phyloP scores from a whole-genome alignment of 1,140 invertebrate species.

The Mamestra configurata region DNA sequence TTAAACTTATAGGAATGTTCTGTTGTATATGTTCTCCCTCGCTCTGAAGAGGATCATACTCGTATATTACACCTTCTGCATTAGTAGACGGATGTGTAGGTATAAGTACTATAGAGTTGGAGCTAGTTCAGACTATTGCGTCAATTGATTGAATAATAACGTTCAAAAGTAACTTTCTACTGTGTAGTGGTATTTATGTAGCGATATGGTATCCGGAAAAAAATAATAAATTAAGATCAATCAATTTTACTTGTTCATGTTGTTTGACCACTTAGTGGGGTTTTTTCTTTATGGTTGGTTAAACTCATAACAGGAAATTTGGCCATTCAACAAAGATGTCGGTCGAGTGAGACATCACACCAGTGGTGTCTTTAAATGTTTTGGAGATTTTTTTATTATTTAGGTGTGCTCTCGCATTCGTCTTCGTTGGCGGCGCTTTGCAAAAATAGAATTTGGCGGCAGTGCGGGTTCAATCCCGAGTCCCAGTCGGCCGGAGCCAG shows the following conservation, averaged over 20 bases:
- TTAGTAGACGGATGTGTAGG: not conserved
- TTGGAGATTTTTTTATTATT: constrained; percentile 75
- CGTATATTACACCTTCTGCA: constrained; percentile 64
- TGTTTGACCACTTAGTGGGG: no score
- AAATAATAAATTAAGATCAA: no score
- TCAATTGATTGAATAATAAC: not conserved
- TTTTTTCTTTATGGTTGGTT: not conserved
- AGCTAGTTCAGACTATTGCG: constrained; percentile 8
- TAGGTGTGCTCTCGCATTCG: constrained; percentile 76
- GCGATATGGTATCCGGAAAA: no score
- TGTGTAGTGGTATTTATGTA: no score
- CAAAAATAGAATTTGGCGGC: constrained; percentile 88
- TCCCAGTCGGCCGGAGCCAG: constrained; percentile 79
- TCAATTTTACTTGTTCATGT: no score
- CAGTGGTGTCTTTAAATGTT: constrained; percentile 50
- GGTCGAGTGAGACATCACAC: constrained; percentile 28
- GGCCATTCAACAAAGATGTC: constrained; percentile 4
- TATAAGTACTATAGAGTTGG: not conserved
- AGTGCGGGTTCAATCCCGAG: constrained; percentile 77
- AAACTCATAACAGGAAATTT: not conserved
- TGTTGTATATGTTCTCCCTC: constrained; percentile 59
- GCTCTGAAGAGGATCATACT: constrained; percentile 61
- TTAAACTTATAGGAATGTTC: constrained; percentile 70
- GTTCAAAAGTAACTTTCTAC: not conserved
- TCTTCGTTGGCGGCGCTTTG: constrained; percentile 82